Evolutionary conservation across 2,888 invertebrate species (phyloP).

Genomic region (Idaea dimidiata): DNA sequence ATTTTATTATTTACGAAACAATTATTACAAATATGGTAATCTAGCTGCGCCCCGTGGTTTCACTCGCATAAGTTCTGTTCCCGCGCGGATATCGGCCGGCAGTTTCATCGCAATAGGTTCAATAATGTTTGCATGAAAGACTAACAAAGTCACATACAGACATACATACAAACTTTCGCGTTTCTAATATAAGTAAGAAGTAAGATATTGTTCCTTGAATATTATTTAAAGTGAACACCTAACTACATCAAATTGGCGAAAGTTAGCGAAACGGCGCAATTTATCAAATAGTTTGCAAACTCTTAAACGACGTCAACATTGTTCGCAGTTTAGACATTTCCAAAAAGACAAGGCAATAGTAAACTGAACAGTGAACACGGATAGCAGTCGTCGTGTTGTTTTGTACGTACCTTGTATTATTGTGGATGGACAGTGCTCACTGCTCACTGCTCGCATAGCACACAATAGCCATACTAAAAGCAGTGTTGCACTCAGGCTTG

Average conservation of each 20-base stretch:
- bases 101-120: too few species aligned
- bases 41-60: too few species aligned
- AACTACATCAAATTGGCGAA: background rate
- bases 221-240: background rate
- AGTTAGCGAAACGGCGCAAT: background rate
- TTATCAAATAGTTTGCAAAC: conserved; percentile 1
- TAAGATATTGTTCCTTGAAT: too few species aligned
- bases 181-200: too few species aligned
- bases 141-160: too few species aligned
- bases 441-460: background rate
- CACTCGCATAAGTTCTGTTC: too few species aligned
- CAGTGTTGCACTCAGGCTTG: background rate
- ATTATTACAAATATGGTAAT: background rate
- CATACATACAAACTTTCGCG: too few species aligned
- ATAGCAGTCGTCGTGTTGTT: background rate
- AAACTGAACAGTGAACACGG: background rate
- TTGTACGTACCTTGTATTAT: background rate
- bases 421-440: background rate
- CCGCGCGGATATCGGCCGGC: too few species aligned
- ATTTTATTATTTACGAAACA: background rate
- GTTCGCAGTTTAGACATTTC: background rate
- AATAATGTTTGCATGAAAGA: too few species aligned
- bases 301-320: background rate
- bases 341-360: background rate
- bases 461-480: background rate